These are phyloP conservation scores for Drosophila conformis DNA, from an alignment of 2,888 invertebrate species.

Conservation along the genomic window DNA sequence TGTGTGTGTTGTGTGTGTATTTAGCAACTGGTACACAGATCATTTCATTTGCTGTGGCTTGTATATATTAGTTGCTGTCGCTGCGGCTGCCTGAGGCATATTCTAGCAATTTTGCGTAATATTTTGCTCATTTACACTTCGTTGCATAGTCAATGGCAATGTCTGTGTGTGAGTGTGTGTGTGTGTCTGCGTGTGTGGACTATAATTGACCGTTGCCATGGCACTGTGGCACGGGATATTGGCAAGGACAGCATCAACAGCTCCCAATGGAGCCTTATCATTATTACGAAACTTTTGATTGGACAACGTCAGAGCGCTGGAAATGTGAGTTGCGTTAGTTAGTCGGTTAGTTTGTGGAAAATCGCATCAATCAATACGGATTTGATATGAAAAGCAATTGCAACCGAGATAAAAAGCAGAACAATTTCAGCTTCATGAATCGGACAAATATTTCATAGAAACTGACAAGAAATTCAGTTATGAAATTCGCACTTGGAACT, in stretches of 20 bases:
- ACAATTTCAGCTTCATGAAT: background rate
- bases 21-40: conserved; percentile 32
- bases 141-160: conserved; percentile 61
- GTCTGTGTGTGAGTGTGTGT: background rate
- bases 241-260: conserved; percentile 38
- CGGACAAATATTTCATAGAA: background rate
- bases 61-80: conserved; percentile 6
- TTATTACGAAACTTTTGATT: conserved; percentile 71
- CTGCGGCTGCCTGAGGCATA: conserved; percentile 52
- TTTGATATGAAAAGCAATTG: background rate
- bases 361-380: conserved; percentile 15
- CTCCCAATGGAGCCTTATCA: conserved; percentile 68
- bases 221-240: conserved; percentile 36
- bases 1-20: background rate
- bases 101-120: conserved; percentile 74
- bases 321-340: conserved; percentile 43
- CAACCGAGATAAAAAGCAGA: background rate
- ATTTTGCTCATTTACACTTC: conserved; percentile 78
- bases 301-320: conserved; percentile 43
- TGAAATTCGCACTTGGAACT: background rate
- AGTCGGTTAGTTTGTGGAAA: conserved; percentile 1
- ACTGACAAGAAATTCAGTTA: background rate
- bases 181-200: background rate
- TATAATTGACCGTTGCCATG: conserved; percentile 58
- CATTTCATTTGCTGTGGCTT: conserved; percentile 62